A percentile compares a stretch with the other conserved stretches of the same genome.
These are phyloP conservation scores for Bucco capensis DNA, from an alignment of 2,113 vertebrate genomes.

Conservation along the genomic window DNA sequence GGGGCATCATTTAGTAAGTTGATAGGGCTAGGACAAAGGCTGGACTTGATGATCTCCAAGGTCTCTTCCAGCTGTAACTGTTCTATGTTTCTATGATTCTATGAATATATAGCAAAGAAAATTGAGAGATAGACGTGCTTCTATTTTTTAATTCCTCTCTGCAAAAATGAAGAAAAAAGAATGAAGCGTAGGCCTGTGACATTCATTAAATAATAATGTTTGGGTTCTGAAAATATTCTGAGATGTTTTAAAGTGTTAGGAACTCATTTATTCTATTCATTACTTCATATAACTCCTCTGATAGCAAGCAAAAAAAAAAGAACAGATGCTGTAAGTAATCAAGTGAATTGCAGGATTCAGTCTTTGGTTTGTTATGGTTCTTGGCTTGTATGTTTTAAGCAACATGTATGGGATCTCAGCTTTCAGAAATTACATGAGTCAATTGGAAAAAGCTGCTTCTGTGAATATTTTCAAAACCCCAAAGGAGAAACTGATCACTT, in stretches of 20 bases:
- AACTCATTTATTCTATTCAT: conserved; percentile 17
- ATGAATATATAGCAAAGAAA: no score
- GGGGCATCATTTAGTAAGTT: no score
- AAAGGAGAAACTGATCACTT: neutral
- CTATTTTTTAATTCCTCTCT: neutral
- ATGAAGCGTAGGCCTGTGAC: neutral
- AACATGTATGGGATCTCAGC: neutral
- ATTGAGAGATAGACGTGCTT: neutral
- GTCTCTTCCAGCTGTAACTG: no score
- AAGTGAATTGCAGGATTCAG: neutral
- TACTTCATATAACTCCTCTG: neutral
- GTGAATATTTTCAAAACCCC: neutral
- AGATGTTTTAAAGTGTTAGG: neutral
- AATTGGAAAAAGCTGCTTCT: neutral
- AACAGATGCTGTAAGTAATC: neutral
- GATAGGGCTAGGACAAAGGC: no score
- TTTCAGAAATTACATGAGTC: neutral
- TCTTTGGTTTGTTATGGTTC: neutral
- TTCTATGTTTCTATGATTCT: no score
- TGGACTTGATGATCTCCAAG: no score
- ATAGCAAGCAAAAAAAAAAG: neutral
- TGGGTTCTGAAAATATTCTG: conserved; percentile 14
- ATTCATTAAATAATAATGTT: neutral
- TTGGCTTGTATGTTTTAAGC: neutral
- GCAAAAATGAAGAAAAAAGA: neutral